Conservation (phyloP, 2,113 vertebrate genomes). For the Tamias sibiricus region DNA sequence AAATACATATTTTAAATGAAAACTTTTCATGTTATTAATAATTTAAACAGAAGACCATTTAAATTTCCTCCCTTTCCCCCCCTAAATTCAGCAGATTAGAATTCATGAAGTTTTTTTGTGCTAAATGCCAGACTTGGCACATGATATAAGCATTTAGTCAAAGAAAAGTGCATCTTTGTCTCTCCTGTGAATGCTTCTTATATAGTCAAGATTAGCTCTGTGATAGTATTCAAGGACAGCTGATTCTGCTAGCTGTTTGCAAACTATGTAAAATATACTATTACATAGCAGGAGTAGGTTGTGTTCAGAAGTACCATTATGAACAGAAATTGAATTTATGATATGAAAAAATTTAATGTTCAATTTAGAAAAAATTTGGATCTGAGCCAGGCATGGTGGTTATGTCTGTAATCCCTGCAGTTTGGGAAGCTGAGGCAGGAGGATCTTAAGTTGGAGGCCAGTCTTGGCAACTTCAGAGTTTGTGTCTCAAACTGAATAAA, state of each 20-base stretch:
- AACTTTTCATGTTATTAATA: slow-evolving; percentile 30
- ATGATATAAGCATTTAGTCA: background rate
- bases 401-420: no score
- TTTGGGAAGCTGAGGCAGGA: no score
- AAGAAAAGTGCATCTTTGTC: background rate
- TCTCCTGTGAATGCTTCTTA: background rate
- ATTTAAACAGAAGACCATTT: slow-evolving; percentile 36
- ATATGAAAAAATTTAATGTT: background rate
- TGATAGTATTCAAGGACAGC: background rate
- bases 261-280: slow-evolving; percentile 17
- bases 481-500: no score
- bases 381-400: no score
- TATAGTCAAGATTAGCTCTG: background rate
- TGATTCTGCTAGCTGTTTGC: slow-evolving; percentile 29
- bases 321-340: slow-evolving; percentile 26
- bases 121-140: background rate
- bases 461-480: no score
- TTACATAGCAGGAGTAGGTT: background rate
- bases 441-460: no score
- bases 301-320: background rate
- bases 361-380: background rate
- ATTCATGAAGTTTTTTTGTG: background rate
- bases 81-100: background rate
- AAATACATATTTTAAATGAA: slow-evolving; percentile 32
- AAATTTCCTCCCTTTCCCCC: background rate